These are phyloP conservation scores for Epicauta chinensis DNA, from an alignment of 1,140 invertebrate species.

Conservation along the genomic window DNA sequence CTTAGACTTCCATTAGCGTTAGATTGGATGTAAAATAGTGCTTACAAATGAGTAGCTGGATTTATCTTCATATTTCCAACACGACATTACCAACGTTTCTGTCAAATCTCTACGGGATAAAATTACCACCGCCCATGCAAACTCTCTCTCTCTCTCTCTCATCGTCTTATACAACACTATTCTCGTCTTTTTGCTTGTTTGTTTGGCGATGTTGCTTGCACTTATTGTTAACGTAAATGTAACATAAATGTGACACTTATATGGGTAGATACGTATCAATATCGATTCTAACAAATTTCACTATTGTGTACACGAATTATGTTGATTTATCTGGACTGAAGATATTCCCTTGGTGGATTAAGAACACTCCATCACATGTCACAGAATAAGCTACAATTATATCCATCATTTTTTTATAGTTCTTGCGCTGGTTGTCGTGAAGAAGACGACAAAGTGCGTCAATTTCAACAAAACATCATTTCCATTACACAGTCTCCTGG, in stretches of 20 bases:
- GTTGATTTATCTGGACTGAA: too few species aligned
- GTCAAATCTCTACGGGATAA: constrained; percentile 1
- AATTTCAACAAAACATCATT: too few species aligned
- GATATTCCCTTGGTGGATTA: too few species aligned
- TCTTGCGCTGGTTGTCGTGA: too few species aligned
- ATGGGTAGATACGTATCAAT: neutral
- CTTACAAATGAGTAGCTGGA: constrained; percentile 14
- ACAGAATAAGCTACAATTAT: too few species aligned
- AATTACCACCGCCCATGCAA: too few species aligned
- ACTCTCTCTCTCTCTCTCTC: constrained; percentile 1
- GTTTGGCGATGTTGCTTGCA: neutral
- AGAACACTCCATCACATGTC: too few species aligned
- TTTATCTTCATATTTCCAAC: constrained; percentile 15
- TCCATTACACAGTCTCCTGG: too few species aligned
- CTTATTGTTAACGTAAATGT: constrained; percentile 2
- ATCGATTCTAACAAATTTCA: too few species aligned
- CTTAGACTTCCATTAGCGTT: constrained; percentile 11
- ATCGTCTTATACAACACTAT: constrained; percentile 5
- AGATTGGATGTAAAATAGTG: constrained; percentile 6
- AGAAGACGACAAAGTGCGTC: too few species aligned
- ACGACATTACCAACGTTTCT: constrained; percentile 2
- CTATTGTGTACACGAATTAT: too few species aligned
- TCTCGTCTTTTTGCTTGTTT: constrained; percentile 5
- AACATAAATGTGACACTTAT: constrained; percentile 2
- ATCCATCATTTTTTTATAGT: too few species aligned